Evolutionary conservation across 2,797 vertebrate genomes (phyloP), one percentile per base, ranked within the genome.

Genomic region (Anguilla pacifica): DNA sequence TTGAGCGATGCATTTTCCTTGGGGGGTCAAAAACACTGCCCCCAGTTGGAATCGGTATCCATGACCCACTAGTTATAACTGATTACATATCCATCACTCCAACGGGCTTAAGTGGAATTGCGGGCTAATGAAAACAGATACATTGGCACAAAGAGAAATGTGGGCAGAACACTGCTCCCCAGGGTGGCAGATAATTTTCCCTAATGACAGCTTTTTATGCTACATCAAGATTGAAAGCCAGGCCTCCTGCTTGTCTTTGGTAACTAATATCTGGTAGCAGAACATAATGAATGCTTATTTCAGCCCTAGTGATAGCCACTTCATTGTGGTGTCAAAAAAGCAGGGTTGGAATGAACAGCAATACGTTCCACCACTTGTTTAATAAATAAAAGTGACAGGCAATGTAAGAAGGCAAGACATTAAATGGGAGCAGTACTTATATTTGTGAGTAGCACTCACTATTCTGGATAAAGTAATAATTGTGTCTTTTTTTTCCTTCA

Each of bases 141-240:
- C 25, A n/a, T 9, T 82, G 19, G 53, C 64, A 11, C 67, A 77
- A 77, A 51, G 84, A 39, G 51, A 10, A 61, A 82, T 51, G 10
- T n/a, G 43, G 43, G 46, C 46, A 82, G 22, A 82, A 82, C 46
- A n/a, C 46, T n/a, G 9, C 79, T 82, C 79, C 77, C 74, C 79
- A n/a, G 79, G 79, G 79, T 49, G 46, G 79, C 46, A 79, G 43
- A 82, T 82, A 19, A 51, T 51, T 82, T 57, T 61, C 86, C 64
- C 59, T 46, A 72, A 61, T 55, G 59, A 83, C 28, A 74, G 67
- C 59, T 88, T 59, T 86, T 89, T 84, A 67, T 67, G 55, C 25
- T 64, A 46, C 10, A 57, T 82, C 83, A 81, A 87, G 86, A 90
- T 90, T 57, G 55, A 88, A 84, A 86, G 81, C 85, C 67, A 53